phyloP scores from a whole-genome alignment of 1,140 invertebrate genomes.

The Periplaneta americana region DNA sequence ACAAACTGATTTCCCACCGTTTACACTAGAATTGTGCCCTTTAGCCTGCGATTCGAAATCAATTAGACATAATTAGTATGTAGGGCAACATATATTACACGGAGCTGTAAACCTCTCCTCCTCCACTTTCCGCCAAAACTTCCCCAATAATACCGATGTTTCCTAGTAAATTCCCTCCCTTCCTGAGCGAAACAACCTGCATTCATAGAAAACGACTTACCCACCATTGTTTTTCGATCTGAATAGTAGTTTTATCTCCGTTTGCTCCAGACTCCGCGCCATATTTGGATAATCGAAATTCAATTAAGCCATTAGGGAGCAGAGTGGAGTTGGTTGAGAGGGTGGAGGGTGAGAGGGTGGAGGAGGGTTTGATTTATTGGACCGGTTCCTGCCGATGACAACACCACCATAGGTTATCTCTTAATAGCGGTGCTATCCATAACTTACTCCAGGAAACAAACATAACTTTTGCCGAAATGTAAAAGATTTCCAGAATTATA shows the following conservation, averaged over 20 bases:
- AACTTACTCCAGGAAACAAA: constrained; percentile 3
- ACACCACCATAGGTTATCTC: constrained; percentile 4
- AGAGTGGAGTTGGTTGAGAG: not conserved
- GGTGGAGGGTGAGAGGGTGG: not conserved
- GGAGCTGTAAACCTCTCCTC: no score
- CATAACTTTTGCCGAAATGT: constrained; percentile 5
- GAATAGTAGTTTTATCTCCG: constrained; percentile 1
- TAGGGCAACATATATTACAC: not conserved
- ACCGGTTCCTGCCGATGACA: constrained; percentile 8
- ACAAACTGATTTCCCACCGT: no score
- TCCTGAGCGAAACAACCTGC: not conserved
- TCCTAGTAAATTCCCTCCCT: no score
- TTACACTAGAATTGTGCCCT: not conserved
- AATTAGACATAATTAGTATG: not conserved
- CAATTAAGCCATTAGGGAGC: constrained; percentile 8
- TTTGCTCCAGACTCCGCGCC: not conserved
- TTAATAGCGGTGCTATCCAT: not conserved
- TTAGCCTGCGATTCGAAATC: not conserved
- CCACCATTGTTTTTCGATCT: constrained; percentile 4
- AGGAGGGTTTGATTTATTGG: constrained; percentile 8
- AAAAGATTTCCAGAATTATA: not conserved
- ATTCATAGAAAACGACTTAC: not conserved
- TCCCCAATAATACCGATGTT: not conserved
- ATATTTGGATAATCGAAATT: constrained; percentile 10
- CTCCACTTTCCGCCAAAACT: not conserved